A percentile compares a stretch with the other conserved stretches of the same genome.
phyloP scores from a whole-genome alignment of 2,888 invertebrate species.

The Selenia dentaria region DNA sequence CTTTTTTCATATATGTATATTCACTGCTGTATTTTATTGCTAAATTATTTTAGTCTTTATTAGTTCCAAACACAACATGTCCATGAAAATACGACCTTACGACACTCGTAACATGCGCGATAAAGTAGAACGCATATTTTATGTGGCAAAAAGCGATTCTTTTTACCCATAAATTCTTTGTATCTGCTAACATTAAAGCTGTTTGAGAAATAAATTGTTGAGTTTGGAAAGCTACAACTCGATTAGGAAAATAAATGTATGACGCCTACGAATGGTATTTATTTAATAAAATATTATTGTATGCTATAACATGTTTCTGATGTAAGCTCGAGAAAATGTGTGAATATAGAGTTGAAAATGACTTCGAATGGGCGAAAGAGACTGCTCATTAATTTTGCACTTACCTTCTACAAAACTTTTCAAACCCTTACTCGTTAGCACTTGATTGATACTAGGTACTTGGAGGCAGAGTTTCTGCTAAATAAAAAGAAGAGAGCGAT shows the following conservation, averaged over 20 bases:
- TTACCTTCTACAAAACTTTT: too few relatives aligned
- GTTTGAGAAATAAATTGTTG: conserved; percentile 18
- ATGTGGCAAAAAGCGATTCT: conserved; percentile 12
- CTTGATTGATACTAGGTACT: too few relatives aligned
- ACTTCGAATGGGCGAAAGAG: too few relatives aligned
- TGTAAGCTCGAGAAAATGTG: too few relatives aligned
- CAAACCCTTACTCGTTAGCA: too few relatives aligned
- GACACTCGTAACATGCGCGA: conserved; percentile 22
- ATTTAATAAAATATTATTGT: background rate
- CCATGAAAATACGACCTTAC: conserved; percentile 10
- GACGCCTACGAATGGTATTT: background rate
- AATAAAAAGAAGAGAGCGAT: too few relatives aligned
- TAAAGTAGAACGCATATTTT: conserved; percentile 25
- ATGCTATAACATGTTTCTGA: background rate
- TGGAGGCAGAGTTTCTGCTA: too few relatives aligned
- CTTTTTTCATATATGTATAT: too few relatives aligned
- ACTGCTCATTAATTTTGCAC: too few relatives aligned
- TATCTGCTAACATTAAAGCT: conserved; percentile 22
- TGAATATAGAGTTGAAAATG: too few relatives aligned
- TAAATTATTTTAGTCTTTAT: conserved; percentile 2
- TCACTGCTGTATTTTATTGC: too few relatives aligned
- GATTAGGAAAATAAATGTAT: conserved; percentile 14
- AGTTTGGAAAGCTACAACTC: conserved; percentile 16
- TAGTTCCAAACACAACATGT: conserved; percentile 11
- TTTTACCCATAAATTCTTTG: conserved; percentile 22